Evolutionary conservation across 2,888 invertebrate species (phyloP), one percentile per base, ranked within the genome.

Genomic region (Calameuta idolon): DNA sequence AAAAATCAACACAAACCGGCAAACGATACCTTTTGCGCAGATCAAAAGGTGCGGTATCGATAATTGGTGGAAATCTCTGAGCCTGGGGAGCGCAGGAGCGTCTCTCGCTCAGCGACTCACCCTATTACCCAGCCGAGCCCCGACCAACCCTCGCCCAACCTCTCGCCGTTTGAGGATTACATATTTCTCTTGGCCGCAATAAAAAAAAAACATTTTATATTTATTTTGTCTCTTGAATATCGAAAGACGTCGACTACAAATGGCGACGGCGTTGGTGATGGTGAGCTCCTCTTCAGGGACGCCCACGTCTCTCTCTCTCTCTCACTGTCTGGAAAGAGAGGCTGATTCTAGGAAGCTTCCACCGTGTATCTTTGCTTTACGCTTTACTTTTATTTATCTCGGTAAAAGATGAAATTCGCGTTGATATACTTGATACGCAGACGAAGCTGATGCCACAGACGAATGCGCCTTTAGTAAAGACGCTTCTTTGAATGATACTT

Each of bases 11-110:
- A 90, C 84, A 85, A 85, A 55, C 55, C 55, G 23, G 55, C 55
- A 23, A 55, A 55, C 55, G 55, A 23, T 55, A 55, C 76, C 76
- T 69, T 69, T 35, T 15, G 82, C 77, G 55, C 83, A 90, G 90
- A 90, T 90, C 91, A 90, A 90, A 91, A 88, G 89, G 77, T 85
- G 81, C 80, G 80, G 82, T 86, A 87, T 90, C 89, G 89, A 91
- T 91, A 91, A 91, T 91, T 91, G 91, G 89, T 86, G 83, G 86
- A 87, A 87, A 89, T 89, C 89, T 90, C 88, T 86, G 84, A 79
- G 82, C 85, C 85, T 80, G 75, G 55, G 55, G 23, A 55, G 23
- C 55, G 55, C 55, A 55, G 55, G 9, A 55, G 55, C 55, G 9
- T 23, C 55, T 23, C 23, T 55, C 79, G 77, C 37, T 69, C 81